Conservation (phyloP, 2,113 vertebrate species). For the Galbula dea region DNA sequence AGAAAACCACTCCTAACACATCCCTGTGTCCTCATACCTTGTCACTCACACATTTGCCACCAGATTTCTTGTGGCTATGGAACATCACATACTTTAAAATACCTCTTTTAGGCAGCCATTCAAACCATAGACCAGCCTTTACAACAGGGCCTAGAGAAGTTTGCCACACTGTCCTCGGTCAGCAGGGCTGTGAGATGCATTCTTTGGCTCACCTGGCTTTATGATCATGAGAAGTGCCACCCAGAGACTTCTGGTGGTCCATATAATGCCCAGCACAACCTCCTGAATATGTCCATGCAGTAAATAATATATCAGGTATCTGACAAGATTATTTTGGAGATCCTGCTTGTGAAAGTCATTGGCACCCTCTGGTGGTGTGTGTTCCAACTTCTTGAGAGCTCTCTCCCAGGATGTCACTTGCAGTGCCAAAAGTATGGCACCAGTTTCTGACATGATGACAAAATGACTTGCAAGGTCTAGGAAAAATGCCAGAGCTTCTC, state of each 20-base stretch:
- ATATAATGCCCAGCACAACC: neutral
- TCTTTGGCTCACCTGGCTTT: neutral
- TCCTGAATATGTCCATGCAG: neutral
- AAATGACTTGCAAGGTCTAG: neutral
- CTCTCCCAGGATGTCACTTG: accelerated
- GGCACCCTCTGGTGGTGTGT: constrained; percentile 61
- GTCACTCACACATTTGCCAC: neutral
- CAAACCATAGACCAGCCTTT: neutral
- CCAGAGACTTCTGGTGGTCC: neutral
- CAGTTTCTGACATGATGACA: neutral
- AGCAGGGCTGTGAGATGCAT: neutral
- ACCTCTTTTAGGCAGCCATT: neutral
- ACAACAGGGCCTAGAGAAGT: neutral
- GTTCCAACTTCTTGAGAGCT: neutral
- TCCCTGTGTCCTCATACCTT: neutral
- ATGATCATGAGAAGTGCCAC: neutral
- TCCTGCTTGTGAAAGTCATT: neutral
- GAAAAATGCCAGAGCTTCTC: neutral
- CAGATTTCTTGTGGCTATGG: neutral
- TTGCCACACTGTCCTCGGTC: neutral
- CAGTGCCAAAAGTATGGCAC: neutral
- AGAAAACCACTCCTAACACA: neutral
- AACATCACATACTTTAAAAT: neutral
- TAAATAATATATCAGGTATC: neutral
- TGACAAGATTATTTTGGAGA: neutral